phyloP scores from a whole-genome alignment of 2,113 vertebrate species.

The Lepidiolamprologus cunningtoni region DNA sequence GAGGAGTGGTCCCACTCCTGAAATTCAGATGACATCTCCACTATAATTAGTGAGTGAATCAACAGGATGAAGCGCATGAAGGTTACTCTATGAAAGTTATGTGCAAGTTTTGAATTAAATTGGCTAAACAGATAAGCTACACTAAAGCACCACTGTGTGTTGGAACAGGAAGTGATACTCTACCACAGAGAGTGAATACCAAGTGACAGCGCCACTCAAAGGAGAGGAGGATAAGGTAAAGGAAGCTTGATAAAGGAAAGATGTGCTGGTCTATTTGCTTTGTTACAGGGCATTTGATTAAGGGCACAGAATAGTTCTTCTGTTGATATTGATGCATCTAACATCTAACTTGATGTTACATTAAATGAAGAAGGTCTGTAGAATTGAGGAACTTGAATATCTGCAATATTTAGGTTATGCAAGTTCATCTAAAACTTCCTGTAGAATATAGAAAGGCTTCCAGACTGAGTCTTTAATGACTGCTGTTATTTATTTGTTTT shows the following conservation, averaged over 20 bases:
- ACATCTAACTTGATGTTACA: not conserved
- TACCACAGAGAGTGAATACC: not conserved
- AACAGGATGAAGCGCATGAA: not conserved
- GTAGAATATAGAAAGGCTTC: not conserved
- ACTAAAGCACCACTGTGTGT: not conserved
- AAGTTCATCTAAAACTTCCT: not conserved
- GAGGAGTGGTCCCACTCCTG: not conserved
- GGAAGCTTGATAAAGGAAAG: not conserved
- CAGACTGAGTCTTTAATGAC: not conserved
- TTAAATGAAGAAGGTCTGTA: not conserved
- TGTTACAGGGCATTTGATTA: not conserved
- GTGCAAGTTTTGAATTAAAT: not conserved
- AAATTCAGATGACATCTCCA: not conserved
- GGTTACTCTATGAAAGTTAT: not conserved
- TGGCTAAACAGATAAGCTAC: not conserved
- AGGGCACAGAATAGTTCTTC: not conserved
- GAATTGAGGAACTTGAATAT: not conserved
- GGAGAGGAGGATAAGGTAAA: not conserved
- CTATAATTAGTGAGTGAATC: not conserved
- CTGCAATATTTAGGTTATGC: not conserved
- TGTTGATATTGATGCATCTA: not conserved
- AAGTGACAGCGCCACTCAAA: not conserved
- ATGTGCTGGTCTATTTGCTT: not conserved
- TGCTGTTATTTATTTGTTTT: not conserved
- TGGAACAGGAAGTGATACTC: not conserved